Evolutionary conservation across 2,113 vertebrate genomes (phyloP).

Genomic region (Catharus bicknelli): DNA sequence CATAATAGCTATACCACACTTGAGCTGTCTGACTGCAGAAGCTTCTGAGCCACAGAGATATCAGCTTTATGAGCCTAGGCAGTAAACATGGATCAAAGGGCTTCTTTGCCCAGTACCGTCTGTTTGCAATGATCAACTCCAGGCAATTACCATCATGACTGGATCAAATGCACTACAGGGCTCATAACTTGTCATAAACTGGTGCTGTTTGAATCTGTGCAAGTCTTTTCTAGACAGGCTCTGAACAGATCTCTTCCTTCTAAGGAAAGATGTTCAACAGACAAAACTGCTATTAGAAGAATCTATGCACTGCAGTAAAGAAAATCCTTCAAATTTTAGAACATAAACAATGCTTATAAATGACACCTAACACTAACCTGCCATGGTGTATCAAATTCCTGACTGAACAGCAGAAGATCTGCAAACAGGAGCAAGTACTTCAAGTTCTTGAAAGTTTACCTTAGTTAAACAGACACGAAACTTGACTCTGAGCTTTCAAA

Average conservation of each 20-base stretch:
- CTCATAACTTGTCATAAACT: neutral
- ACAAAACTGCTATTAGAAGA: neutral
- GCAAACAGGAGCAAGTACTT: neutral
- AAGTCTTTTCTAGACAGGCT: rapidly evolving
- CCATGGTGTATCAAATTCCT: neutral
- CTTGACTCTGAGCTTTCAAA: neutral
- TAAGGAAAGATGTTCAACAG: neutral
- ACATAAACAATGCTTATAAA: neutral
- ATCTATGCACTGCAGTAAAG: neutral
- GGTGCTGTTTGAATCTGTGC: neutral
- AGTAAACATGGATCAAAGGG: neutral
- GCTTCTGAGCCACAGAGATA: neutral
- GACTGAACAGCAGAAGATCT: neutral
- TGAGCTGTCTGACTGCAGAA: neutral
- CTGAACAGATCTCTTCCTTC: neutral
- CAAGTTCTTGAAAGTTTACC: neutral
- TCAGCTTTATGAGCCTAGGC: neutral
- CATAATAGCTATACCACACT: neutral
- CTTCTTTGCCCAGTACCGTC: neutral
- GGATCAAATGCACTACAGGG: neutral
- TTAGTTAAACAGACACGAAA: neutral
- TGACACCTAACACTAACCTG: neutral
- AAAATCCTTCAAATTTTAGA: neutral
- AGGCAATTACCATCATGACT: neutral
- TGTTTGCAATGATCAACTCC: neutral